Conservation (phyloP, 2,888 invertebrate genomes). For the Pristionchus exspectatus region DNA sequence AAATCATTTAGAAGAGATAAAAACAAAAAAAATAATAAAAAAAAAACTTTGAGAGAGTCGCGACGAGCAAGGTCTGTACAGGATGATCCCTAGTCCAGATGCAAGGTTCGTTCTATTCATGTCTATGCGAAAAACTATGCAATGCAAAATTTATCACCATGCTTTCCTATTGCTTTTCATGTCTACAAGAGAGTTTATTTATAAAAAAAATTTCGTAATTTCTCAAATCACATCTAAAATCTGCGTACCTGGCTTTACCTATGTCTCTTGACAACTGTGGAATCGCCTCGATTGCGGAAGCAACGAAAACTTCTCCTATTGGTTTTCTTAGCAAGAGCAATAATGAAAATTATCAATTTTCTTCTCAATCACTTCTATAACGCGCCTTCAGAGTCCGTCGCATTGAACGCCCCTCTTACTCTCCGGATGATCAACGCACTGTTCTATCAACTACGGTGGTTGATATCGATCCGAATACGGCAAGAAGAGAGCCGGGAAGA, state of each 20-base stretch:
- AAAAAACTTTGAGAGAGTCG: conserved; percentile 46
- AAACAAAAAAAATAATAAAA: not conserved
- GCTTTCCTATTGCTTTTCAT: not conserved
- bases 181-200: no score
- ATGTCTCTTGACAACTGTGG: no score
- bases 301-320: no score
- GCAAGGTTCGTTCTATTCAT: not conserved
- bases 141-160: no score
- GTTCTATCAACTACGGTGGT: conserved; percentile 68
- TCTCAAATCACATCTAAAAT: no score
- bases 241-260: no score
- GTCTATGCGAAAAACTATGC: no score
- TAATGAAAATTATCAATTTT: conserved; percentile 12
- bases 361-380: not conserved
- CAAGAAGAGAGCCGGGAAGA: conserved; percentile 51
- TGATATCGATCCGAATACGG: conserved; percentile 66
- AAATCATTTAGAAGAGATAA: not conserved
- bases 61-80: conserved; percentile 22
- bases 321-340: no score
- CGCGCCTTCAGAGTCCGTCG: conserved; percentile 15
- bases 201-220: no score
- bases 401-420: conserved; percentile 56
- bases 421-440: conserved; percentile 59
- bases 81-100: conserved; percentile 53
- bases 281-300: no score